These are phyloP conservation scores for Aquatica leii DNA, from an alignment of 2,888 invertebrate species.

Conservation along the genomic window DNA sequence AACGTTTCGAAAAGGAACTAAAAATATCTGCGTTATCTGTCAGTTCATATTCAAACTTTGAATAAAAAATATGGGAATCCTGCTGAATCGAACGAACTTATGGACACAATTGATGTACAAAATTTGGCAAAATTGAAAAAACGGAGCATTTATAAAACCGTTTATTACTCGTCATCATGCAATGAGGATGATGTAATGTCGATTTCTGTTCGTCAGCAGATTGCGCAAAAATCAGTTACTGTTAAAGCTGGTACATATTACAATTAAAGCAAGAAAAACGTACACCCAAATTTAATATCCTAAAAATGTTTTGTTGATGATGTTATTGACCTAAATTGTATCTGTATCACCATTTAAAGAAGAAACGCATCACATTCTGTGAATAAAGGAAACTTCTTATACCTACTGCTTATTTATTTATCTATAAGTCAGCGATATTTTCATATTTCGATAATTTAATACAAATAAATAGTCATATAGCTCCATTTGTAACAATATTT, in stretches of 20 bases:
- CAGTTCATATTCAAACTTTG: no score
- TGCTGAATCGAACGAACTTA: not conserved
- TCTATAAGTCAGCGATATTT: not conserved
- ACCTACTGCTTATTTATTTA: not conserved
- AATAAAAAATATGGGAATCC: no score
- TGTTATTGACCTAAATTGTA: no score
- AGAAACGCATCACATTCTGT: not conserved
- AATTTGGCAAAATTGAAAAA: not conserved
- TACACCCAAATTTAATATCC: constrained; percentile 6
- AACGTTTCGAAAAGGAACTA: no score
- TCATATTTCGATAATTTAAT: not conserved
- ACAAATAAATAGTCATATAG: not conserved
- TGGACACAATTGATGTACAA: not conserved
- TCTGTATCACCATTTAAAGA: not conserved
- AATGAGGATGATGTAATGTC: no score
- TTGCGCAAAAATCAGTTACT: no score
- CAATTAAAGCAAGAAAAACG: not conserved
- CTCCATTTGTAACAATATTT: no score
- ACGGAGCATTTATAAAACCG: not conserved
- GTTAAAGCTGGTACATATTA: no score
- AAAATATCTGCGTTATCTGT: no score
- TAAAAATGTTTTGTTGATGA: not conserved
- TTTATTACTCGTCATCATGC: not conserved
- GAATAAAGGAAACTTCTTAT: no score
- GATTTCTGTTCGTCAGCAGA: no score